Evolutionary conservation across 2,888 invertebrate genomes (phyloP).

Genomic region (Papilio elwesi): DNA sequence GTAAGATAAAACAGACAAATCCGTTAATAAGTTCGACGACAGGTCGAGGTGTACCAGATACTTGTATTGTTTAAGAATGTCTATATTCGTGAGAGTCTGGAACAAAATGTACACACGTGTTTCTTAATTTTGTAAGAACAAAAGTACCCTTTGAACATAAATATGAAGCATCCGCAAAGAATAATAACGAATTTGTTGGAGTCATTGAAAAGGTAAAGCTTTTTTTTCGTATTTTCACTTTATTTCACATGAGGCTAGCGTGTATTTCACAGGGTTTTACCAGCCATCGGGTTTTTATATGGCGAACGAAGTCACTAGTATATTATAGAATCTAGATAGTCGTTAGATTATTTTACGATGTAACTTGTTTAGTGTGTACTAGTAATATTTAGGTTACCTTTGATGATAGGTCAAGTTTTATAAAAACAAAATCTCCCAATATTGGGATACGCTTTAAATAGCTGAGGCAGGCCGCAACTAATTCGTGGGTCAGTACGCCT

Average conservation of each 20-base stretch:
- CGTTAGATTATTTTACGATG: background rate
- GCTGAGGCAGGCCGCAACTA: slow-evolving; percentile 79
- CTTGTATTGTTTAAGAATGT: slow-evolving; percentile 79
- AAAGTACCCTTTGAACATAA: background rate
- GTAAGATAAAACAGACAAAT: slow-evolving; percentile 77
- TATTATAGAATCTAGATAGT: background rate
- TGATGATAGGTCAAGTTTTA: slow-evolving; percentile 79
- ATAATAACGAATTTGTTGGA: background rate
- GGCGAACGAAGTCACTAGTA: background rate
- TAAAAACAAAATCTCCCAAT: slow-evolving; percentile 78
- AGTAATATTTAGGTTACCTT: slow-evolving; percentile 58
- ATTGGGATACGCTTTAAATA: slow-evolving; percentile 83
- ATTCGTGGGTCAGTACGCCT: slow-evolving; percentile 80
- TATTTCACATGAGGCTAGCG: too few relatives aligned
- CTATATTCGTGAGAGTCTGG: slow-evolving; percentile 75
- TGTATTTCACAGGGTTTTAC: too few relatives aligned
- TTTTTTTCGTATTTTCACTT: too few relatives aligned
- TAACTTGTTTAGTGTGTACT: background rate
- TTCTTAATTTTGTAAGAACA: slow-evolving; percentile 6
- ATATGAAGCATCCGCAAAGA: background rate
- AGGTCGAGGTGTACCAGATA: slow-evolving; percentile 85
- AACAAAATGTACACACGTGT: slow-evolving; percentile 44
- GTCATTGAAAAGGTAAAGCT: background rate
- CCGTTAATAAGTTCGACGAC: slow-evolving; percentile 81
- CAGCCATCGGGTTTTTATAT: background rate